phyloP scores from a whole-genome alignment of 2,113 vertebrate species.

The Pangasianodon hypophthalmus region DNA sequence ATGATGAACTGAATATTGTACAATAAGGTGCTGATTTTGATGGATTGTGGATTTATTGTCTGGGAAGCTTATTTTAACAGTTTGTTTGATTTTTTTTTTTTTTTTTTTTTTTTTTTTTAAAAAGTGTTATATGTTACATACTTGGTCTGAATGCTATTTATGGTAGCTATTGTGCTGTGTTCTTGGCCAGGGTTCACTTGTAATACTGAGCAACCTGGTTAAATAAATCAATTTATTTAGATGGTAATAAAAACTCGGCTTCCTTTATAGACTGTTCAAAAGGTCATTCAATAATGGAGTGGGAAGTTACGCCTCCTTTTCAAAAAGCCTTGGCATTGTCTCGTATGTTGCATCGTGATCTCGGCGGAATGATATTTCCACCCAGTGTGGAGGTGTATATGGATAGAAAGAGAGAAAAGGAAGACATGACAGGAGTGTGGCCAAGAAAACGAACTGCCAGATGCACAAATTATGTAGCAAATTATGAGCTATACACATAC shows the following conservation, averaged over 20 bases:
- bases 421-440: not conserved
- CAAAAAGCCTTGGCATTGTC: not conserved
- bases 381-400: not conserved
- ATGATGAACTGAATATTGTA: not conserved
- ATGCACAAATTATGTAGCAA: too few species aligned
- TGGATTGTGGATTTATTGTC: not conserved
- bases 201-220: not conserved
- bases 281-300: not conserved
- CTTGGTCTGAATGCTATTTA: not conserved
- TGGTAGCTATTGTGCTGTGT: not conserved
- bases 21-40: not conserved
- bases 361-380: not conserved
- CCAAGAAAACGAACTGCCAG: not conserved
- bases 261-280: not conserved
- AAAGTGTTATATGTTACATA: not conserved
- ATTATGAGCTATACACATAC: not conserved
- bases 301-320: constrained; percentile 2
- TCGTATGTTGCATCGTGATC: not conserved
- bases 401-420: not conserved
- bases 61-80: not conserved
- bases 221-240: not conserved
- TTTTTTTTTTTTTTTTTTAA: not conserved
- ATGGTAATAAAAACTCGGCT: too few species aligned
- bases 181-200: not conserved
- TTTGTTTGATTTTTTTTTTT: too few species aligned